phyloP scores from a whole-genome alignment of 2,888 invertebrate species.

The Cheilosia pagana region DNA sequence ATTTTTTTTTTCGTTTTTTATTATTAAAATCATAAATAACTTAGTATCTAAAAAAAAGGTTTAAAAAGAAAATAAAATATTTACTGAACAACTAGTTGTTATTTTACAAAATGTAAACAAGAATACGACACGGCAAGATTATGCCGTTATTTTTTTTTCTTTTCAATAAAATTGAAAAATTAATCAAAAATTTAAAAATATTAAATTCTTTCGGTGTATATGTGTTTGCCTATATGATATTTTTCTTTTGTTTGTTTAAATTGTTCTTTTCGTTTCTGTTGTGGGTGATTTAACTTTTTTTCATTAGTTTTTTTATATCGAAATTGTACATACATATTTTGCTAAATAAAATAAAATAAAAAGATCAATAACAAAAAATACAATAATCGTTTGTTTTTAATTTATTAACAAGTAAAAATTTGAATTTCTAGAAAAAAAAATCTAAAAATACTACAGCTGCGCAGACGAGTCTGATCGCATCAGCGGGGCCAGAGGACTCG shows the following conservation, averaged over 20 bases:
- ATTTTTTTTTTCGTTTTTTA: constrained; percentile 23
- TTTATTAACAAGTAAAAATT: constrained; percentile 71
- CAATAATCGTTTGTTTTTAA: constrained; percentile 40
- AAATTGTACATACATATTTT: constrained; percentile 69
- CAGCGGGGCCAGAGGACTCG: constrained; percentile 90
- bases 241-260: constrained; percentile 5
- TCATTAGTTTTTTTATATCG: neutral
- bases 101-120: constrained; percentile 50
- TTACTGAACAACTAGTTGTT: constrained; percentile 19
- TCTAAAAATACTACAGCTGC: constrained; percentile 86
- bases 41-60: constrained; percentile 39
- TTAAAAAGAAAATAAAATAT: constrained; percentile 23
- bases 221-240: constrained; percentile 24
- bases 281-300: constrained; percentile 12
- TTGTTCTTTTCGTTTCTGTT: constrained; percentile 17
- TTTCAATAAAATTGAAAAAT: constrained; percentile 5
- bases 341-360: constrained; percentile 51
- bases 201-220: constrained; percentile 43
- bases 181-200: constrained; percentile 22
- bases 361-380: constrained; percentile 52
- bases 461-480: constrained; percentile 91
- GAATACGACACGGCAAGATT: constrained; percentile 22
- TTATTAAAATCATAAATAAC: constrained; percentile 64
- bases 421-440: constrained; percentile 53
- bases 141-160: constrained; percentile 23